Evolutionary conservation across 2,888 invertebrate species (phyloP).

Genomic region (Pammene fasciana): DNA sequence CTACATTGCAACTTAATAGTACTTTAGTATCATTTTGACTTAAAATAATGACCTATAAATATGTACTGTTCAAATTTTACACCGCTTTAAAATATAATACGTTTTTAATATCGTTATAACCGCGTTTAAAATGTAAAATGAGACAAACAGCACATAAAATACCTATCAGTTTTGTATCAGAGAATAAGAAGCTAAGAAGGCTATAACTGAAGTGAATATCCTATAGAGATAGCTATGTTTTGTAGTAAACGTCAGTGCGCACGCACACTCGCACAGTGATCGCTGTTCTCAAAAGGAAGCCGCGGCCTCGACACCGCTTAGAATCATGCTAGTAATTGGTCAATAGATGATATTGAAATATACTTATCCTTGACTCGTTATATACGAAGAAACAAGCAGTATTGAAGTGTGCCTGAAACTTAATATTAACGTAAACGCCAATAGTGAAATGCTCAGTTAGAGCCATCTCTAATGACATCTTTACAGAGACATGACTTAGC

Average conservation of each 20-base stretch:
- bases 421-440: not conserved
- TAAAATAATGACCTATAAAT: too few species aligned
- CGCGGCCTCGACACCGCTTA: conserved; percentile 33
- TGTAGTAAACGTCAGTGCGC: conserved; percentile 25
- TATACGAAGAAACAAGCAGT: not conserved
- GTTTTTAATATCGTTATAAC: too few species aligned
- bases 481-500: too few species aligned
- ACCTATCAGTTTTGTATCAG: too few species aligned
- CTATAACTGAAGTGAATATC: not conserved
- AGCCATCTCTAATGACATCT: too few species aligned
- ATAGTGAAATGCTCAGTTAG: too few species aligned
- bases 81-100: too few species aligned
- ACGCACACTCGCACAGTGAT: conserved; percentile 11
- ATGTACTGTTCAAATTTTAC: too few species aligned
- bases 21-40: too few species aligned
- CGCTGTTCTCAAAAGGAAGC: conserved; percentile 39
- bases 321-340: conserved; percentile 35
- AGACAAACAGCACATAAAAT: too few species aligned
- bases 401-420: not conserved
- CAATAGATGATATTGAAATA: conserved; percentile 25
- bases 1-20: too few species aligned
- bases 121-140: too few species aligned
- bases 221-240: conserved; percentile 35
- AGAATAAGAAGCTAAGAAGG: not conserved
- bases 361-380: conserved; percentile 1